A percentile compares a stretch with the other conserved stretches of the same genome.
phyloP scores from a whole-genome alignment of 2,888 invertebrate species.

The Tiliacea aurago region DNA sequence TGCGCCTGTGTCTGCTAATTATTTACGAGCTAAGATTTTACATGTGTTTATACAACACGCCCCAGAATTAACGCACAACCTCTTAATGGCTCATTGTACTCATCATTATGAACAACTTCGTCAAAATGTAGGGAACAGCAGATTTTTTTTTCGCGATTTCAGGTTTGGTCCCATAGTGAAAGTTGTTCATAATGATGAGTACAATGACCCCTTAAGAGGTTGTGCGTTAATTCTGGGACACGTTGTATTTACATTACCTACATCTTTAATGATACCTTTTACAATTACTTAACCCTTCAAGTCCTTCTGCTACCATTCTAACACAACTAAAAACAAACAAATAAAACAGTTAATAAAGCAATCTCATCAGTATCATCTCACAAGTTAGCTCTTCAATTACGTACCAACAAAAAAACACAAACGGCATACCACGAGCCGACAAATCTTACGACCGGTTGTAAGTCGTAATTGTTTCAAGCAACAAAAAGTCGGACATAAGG shows the following conservation, averaged over 20 bases:
- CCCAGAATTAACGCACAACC: too few species aligned
- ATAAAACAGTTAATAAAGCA: slow-evolving; percentile 62
- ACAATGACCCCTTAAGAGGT: too few species aligned
- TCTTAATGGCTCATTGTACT: too few species aligned
- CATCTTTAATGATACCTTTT: slow-evolving; percentile 4
- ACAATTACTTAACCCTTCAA: slow-evolving; percentile 29
- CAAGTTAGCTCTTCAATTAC: slow-evolving; percentile 62
- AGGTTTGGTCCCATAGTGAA: too few species aligned
- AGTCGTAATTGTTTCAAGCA: slow-evolving; percentile 83
- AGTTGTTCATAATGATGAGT: too few species aligned
- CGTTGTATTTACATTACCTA: background rate
- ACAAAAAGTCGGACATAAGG: slow-evolving; percentile 74
- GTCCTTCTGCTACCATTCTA: slow-evolving; percentile 16
- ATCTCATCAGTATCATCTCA: slow-evolving; percentile 63
- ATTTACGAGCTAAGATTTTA: background rate
- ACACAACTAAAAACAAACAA: slow-evolving; percentile 43
- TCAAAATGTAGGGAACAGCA: too few species aligned
- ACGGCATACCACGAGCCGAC: slow-evolving; percentile 65
- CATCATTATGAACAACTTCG: too few species aligned
- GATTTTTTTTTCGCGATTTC: too few species aligned
- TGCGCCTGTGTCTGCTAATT: background rate
- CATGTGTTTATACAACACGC: background rate
- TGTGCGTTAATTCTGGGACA: too few species aligned
- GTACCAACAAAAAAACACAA: slow-evolving; percentile 75
- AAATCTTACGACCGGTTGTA: slow-evolving; percentile 74